Evolutionary conservation across 1,140 invertebrate species (phyloP), one percentile per base, ranked within the genome.

Genomic region (Psilanteris sp.): DNA sequence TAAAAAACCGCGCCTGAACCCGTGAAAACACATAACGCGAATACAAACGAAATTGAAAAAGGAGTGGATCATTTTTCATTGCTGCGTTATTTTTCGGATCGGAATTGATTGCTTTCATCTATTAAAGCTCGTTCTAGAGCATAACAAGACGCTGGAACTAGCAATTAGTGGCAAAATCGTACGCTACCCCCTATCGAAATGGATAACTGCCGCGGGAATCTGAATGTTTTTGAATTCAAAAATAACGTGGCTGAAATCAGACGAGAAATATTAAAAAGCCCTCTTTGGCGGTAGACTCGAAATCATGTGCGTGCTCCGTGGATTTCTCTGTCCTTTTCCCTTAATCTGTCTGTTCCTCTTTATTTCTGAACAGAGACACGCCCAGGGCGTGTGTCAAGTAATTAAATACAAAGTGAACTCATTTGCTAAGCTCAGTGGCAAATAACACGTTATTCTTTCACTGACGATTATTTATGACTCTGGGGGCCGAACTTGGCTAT

Each of bases 351-450:
- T 4, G 13, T 14, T 43, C 0, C 26, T 10, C 4, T 54, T 37
- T 29, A 13, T 67, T 29, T 32, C 34, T 24, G 14, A 75, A 67
- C 32, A 55, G 50, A 77, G 81, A 85, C 83, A 82, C 85, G 81
- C 83, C 79, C 83, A 83, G 84, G 86, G 85, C 85, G 85, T 86
- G 85, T 85, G 79, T 74, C 79, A 79, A 82, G 81, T 86, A 88
- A 87, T 88, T 88, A 88, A 87, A 87, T 85, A 85, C 79, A 86
- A 87, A 85, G 80, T 85, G 84, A 84, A 84, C 82, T 88, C 86
- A 87, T 87, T 88, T 86, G 84, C 81, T 79, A 78, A 84, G 81
- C 83, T 85, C 85, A 41, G 84, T 87, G 85, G 85, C 85, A 86
- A 87, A 87, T 87, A 87, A 86, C 85, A 86, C 81, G 84, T 86